phyloP scores from a whole-genome alignment of 2,797 vertebrate species.

The Enteromius thamalakanensis region DNA sequence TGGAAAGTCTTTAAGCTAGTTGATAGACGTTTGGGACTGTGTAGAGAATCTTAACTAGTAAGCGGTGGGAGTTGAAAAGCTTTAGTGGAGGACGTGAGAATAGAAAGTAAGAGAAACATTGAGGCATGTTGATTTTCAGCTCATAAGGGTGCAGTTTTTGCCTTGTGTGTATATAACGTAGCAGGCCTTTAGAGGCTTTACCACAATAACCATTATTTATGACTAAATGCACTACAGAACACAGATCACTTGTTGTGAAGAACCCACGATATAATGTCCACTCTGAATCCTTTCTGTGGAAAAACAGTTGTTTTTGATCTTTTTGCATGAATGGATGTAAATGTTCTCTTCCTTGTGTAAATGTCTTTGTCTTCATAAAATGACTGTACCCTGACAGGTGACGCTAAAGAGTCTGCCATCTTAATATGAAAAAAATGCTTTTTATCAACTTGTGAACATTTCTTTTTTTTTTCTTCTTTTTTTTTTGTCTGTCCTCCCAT shows the following conservation, averaged over 20 bases:
- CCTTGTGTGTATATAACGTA: constrained; percentile 57
- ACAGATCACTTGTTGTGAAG: constrained; percentile 35
- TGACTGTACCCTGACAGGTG: constrained; percentile 45
- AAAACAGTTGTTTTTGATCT: constrained; percentile 23
- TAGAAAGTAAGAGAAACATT: background rate
- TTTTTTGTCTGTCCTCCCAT: constrained; percentile 1
- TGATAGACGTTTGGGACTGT: constrained; percentile 33
- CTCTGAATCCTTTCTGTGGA: constrained; percentile 42
- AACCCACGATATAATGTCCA: constrained; percentile 51
- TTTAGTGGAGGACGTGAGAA: constrained; percentile 11
- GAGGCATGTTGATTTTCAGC: constrained; percentile 37
- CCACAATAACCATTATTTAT: constrained; percentile 60
- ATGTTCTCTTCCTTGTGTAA: constrained; percentile 51
- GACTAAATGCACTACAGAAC: constrained; percentile 55
- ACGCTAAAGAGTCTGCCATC: constrained; percentile 39
- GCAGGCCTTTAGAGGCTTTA: constrained; percentile 54
- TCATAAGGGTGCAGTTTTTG: constrained; percentile 43
- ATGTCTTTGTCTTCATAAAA: constrained; percentile 46
- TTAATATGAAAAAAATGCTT: background rate
- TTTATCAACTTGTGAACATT: background rate
- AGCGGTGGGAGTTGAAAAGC: constrained; percentile 5
- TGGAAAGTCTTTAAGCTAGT: constrained; percentile 16
- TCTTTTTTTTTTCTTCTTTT: background rate
- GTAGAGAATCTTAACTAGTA: constrained; percentile 7
- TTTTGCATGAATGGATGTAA: constrained; percentile 60